phyloP scores from a whole-genome alignment of 2,113 vertebrate species.

The Tetraodon nigroviridis region DNA sequence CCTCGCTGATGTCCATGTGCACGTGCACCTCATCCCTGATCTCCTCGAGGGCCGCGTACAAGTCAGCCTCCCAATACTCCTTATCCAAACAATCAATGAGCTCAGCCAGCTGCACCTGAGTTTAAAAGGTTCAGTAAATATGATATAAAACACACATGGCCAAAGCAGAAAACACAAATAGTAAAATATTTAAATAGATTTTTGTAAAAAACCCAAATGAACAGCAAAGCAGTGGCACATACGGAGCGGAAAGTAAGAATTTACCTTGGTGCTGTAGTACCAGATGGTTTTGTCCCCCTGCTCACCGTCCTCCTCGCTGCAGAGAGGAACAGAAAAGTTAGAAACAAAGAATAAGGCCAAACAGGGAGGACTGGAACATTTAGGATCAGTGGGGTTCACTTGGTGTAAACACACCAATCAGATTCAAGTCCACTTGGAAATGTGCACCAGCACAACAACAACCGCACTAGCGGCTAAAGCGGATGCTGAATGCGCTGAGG shows the following conservation, averaged over 20 bases:
- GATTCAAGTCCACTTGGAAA: no score
- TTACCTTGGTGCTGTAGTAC: constrained; percentile 73
- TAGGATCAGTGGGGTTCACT: no score
- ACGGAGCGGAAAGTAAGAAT: neutral
- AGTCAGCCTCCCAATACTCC: constrained; percentile 91
- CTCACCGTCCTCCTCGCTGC: constrained; percentile 69
- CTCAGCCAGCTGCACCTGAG: constrained; percentile 86
- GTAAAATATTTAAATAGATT: no score
- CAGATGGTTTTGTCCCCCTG: constrained; percentile 69
- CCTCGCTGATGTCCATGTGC: constrained; percentile 96
- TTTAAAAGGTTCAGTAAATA: neutral
- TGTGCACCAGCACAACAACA: no score
- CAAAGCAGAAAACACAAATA: neutral
- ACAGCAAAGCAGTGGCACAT: neutral
- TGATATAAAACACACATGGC: no score
- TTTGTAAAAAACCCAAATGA: no score
- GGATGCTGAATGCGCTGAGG: no score
- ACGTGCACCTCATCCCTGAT: constrained; percentile 88
- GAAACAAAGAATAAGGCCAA: neutral
- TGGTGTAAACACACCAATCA: no score
- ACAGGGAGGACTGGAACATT: neutral
- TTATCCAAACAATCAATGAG: constrained; percentile 89
- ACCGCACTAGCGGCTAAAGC: no score
- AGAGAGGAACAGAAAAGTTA: neutral
- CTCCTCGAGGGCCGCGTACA: constrained; percentile 88